A percentile compares a stretch with the other conserved stretches of the same genome.
Evolutionary conservation across 2,888 invertebrate genomes (phyloP).

Genomic region (Lycia hirtaria): DNA sequence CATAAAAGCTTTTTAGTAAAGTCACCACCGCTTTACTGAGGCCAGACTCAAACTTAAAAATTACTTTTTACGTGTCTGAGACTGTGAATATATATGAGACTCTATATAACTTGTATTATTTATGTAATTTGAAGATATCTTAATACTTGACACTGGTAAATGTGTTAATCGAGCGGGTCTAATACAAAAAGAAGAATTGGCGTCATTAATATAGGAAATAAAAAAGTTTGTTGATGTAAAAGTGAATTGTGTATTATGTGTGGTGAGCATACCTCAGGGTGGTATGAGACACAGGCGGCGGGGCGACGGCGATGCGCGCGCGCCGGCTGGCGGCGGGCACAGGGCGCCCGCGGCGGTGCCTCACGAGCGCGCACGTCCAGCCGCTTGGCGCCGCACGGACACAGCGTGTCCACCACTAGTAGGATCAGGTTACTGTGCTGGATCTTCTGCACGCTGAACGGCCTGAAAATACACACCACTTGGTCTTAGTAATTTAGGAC

Average conservation of each 20-base stretch:
- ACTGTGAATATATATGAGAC: too few relatives aligned
- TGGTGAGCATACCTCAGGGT: constrained; percentile 89
- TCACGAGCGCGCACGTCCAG: constrained; percentile 92
- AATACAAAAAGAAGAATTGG: too few relatives aligned
- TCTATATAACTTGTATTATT: too few relatives aligned
- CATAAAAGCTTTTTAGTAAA: too few relatives aligned
- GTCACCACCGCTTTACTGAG: too few relatives aligned
- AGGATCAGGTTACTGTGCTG: constrained; percentile 95
- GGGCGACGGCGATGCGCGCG: constrained; percentile 90
- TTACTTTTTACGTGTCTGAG: too few relatives aligned
- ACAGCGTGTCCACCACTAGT: constrained; percentile 94
- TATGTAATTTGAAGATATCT: too few relatives aligned
- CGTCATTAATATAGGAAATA: too few relatives aligned
- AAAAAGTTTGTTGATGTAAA: too few relatives aligned
- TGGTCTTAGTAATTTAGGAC: background rate
- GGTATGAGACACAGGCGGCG: constrained; percentile 94
- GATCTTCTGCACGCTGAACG: constrained; percentile 96
- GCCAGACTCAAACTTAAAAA: too few relatives aligned
- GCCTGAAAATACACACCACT: constrained; percentile 85
- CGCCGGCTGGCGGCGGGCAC: constrained; percentile 83
- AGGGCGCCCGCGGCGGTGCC: constrained; percentile 83
- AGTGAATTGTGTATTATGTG: background rate
- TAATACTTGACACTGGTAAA: too few relatives aligned
- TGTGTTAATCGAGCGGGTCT: too few relatives aligned
- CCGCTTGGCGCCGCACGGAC: constrained; percentile 95